Conservation (phyloP, 2,888 invertebrate species). For the Aricia artaxerxes region DNA sequence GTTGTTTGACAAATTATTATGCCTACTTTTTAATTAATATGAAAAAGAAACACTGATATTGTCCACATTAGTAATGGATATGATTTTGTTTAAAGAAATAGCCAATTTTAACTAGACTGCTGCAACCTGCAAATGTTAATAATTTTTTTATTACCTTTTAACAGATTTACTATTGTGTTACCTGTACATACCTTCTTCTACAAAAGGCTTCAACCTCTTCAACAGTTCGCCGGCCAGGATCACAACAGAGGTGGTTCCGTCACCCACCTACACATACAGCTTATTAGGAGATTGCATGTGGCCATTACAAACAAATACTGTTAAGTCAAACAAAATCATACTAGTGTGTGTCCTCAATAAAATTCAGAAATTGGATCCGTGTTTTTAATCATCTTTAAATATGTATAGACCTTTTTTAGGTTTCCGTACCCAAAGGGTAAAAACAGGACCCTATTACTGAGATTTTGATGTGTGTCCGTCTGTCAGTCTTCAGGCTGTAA, state of each 20-base stretch:
- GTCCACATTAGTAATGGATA: too few species aligned
- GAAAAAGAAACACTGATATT: too few species aligned
- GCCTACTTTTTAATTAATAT: too few species aligned
- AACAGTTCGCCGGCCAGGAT: constrained; percentile 96
- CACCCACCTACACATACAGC: constrained; percentile 88
- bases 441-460: too few species aligned
- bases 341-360: constrained; percentile 47
- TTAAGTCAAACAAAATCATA: constrained; percentile 40
- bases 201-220: constrained; percentile 95
- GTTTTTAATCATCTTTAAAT: constrained; percentile 55
- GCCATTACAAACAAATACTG: background rate
- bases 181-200: constrained; percentile 88
- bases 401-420: background rate
- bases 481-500: too few species aligned
- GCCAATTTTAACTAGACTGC: background rate
- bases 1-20: background rate
- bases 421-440: too few species aligned
- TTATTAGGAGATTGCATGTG: background rate
- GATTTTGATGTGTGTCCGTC: too few species aligned
- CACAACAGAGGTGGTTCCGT: constrained; percentile 99
- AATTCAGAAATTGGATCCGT: constrained; percentile 70
- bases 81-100: background rate
- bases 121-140: too few species aligned
- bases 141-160: too few species aligned
- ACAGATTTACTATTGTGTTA: background rate